Percentiles rank a stretch among this genome's conserved stretches.
Evolutionary conservation across 2,113 vertebrate genomes (phyloP).

Genomic region (Dendrocopos noguchii): DNA sequence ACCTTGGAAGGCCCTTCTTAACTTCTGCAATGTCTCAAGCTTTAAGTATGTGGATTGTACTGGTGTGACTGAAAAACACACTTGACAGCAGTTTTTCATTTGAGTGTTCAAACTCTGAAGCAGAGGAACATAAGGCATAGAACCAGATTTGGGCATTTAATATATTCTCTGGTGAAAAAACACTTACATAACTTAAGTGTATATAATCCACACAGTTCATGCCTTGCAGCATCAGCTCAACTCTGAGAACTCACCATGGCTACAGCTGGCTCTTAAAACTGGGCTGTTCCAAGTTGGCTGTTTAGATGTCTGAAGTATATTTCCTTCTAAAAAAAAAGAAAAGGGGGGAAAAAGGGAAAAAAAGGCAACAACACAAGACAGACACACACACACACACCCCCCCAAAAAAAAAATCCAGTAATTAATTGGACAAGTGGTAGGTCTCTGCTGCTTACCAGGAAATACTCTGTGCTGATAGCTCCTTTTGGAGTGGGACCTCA

Average conservation of each 20-base stretch:
- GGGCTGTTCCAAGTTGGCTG: not conserved
- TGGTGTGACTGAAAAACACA: not conserved
- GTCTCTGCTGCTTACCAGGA: not conserved
- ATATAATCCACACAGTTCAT: not conserved
- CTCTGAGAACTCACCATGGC: fast-evolving
- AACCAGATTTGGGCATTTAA: not conserved
- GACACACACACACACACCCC: no score
- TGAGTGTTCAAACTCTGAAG: not conserved
- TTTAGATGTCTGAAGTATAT: not conserved
- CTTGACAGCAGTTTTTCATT: not conserved
- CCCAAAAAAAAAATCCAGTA: not conserved
- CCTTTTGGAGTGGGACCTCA: not conserved
- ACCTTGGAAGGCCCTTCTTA: not conserved
- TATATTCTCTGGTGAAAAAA: not conserved
- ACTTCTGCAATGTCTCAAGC: not conserved
- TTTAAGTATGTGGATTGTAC: not conserved
- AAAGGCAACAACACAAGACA: not conserved
- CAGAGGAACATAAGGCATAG: not conserved
- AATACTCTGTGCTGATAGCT: not conserved
- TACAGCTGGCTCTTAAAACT: not conserved
- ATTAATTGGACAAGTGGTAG: not conserved
- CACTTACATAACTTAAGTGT: not conserved
- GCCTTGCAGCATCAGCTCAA: not conserved
- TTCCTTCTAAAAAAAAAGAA: not conserved
- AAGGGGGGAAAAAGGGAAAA: no score